Percentiles rank a stretch among this genome's conserved stretches.
Evolutionary conservation across 2,113 vertebrate genomes (phyloP).

Genomic region (Leucosticte australis): DNA sequence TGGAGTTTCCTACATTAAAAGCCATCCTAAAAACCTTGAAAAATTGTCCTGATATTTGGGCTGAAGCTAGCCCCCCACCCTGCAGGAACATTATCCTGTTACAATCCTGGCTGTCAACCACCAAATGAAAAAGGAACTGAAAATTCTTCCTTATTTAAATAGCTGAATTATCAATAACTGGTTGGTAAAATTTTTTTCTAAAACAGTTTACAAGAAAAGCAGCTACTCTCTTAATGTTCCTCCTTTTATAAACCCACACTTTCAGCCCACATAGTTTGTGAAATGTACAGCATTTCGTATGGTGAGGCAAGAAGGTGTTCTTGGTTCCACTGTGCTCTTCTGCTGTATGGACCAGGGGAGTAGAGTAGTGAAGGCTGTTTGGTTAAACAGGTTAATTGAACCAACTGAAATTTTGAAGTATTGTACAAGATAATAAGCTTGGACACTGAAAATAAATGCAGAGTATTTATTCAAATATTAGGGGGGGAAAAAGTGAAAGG

Average conservation of each 20-base stretch:
- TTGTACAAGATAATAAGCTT: background rate
- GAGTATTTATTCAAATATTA: background rate
- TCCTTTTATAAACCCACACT: background rate
- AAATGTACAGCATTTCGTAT: background rate
- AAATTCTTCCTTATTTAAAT: background rate
- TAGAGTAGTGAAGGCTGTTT: background rate
- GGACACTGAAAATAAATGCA: background rate
- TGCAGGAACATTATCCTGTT: background rate
- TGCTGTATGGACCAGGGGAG: background rate
- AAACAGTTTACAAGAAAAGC: background rate
- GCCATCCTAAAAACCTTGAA: background rate
- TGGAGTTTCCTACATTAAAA: background rate
- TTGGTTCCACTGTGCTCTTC: background rate
- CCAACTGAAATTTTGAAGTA: background rate
- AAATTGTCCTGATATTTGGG: background rate
- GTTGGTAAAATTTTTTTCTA: background rate
- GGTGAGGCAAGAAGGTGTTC: background rate
- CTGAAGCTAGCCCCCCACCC: rapidly evolving
- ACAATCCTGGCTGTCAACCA: background rate
- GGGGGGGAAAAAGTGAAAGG: rapidly evolving
- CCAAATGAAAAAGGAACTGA: background rate
- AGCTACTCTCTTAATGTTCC: background rate
- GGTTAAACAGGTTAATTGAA: background rate
- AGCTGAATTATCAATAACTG: background rate
- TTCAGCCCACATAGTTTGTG: background rate